Evolutionary conservation across 2,113 vertebrate species (phyloP), one percentile per base, ranked within the genome.

Genomic region (Ictalurus furcatus): DNA sequence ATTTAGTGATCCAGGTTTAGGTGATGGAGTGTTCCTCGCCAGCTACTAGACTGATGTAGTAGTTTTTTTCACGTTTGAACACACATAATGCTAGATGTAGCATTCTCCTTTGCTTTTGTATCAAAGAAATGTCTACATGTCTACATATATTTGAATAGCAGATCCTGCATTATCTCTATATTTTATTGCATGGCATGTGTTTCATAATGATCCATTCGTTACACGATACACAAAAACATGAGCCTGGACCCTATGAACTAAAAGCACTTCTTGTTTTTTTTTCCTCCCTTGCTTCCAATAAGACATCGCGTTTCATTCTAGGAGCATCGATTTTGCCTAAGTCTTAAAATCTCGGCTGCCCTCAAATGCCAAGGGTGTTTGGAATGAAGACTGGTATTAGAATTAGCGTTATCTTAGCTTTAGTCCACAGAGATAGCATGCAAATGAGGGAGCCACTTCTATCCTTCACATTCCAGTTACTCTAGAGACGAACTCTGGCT

Each of bases 371-470:
- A 89, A 90, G 92, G 74, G 82, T 88, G 91, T 88, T 69, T 85
- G 81, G 91, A 91, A 90, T 88, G 88, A 92, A 91, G 89, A 85
- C 88, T 37, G 54, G 87, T 69, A 88, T 89, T 88, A 89, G 67
- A 89, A 89, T 88, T 87, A 90, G 89, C 80, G 86, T 90, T 90
- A 92, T 92, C 89, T 89, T 86, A 79, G 63, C 88, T 78, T 87
- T 91, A 71, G 78, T 92, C 89, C 89, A 87, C 88, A 76, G 85
- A 88, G 93, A 91, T 90, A 90, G 88, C 82, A 91, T 88, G 90
- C 86, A 90, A 88, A 91, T 91, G 84, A 93, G 84, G 48, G 54
- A 61, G 12, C 58, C 85, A 56, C 54, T 74, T 30, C 67, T 59
- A 79, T 63, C 78, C 44, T 86, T 86, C 85, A 65, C 88, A 88